Evolutionary conservation across 1,140 invertebrate species (phyloP).

Genomic region (Orchestia grillus): DNA sequence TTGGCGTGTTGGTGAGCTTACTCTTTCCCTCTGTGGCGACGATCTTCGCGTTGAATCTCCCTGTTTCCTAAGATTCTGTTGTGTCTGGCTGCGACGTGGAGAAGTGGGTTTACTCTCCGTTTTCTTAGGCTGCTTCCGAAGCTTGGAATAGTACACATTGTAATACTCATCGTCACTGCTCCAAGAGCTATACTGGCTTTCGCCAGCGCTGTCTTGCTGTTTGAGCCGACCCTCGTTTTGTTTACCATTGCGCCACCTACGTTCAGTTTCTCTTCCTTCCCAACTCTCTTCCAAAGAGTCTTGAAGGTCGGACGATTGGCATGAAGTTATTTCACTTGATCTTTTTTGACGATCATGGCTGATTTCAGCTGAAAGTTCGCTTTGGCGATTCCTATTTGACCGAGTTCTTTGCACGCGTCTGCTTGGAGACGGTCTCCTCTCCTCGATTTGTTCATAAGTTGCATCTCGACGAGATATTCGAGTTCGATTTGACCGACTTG

Average conservation of each 20-base stretch:
- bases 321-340: constrained; percentile 46
- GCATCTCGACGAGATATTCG: neutral
- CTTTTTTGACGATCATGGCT: neutral
- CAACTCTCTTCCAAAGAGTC: constrained; percentile 45
- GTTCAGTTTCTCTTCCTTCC: neutral
- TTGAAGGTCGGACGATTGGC: constrained; percentile 50
- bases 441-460: constrained; percentile 27
- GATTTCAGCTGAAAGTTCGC: neutral
- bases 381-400: constrained; percentile 56
- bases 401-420: constrained; percentile 38
- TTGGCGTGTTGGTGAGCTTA: constrained; percentile 51
- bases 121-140: neutral
- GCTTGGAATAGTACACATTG: constrained; percentile 30
- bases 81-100: neutral
- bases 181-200: constrained; percentile 65
- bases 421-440: neutral
- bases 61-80: neutral
- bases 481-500: neutral
- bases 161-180: constrained; percentile 57
- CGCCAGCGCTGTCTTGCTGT: constrained; percentile 63
- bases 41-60: neutral
- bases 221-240: neutral
- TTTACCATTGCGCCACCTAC: neutral
- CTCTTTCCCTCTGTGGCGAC: constrained; percentile 53
- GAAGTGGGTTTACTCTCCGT: neutral